These are phyloP conservation scores for Pantherophis alleghaniensis DNA, from an alignment of 2,797 vertebrate species.

Conservation along the genomic window DNA sequence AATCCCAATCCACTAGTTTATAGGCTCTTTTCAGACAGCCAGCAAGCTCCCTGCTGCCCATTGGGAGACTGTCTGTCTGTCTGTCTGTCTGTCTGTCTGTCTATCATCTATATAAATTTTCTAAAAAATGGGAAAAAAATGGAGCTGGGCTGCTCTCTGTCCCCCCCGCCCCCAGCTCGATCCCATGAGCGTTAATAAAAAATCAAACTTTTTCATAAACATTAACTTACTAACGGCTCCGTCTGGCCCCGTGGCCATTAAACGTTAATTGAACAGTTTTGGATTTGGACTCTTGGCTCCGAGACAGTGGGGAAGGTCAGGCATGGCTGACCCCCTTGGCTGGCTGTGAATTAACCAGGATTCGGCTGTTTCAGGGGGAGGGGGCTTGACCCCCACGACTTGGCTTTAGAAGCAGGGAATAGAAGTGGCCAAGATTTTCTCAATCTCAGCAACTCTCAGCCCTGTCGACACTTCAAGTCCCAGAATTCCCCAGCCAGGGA, in stretches of 20 bases:
- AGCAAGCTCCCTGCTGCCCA: no score
- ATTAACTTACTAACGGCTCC: slow-evolving; percentile 65
- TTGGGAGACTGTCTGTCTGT: no score
- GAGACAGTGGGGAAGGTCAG: slow-evolving; percentile 53
- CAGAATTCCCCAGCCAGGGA: not conserved
- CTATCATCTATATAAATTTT: no score
- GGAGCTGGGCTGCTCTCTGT: no score
- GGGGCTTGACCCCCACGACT: slow-evolving; percentile 1
- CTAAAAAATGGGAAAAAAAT: no score
- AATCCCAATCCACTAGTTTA: no score
- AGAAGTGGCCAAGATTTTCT: not conserved
- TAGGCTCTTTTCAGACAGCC: no score
- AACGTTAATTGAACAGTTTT: slow-evolving; percentile 6
- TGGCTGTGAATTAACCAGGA: not conserved
- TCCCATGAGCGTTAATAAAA: not conserved
- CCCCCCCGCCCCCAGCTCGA: no score
- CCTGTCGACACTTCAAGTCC: not conserved
- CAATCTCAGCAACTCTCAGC: not conserved
- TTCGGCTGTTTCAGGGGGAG: slow-evolving; percentile 14
- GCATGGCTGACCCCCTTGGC: not conserved
- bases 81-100: no score
- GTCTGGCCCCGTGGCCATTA: slow-evolving; percentile 1
- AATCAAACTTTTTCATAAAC: slow-evolving; percentile 42
- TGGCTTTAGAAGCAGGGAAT: not conserved
- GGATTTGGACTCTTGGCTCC: not conserved